Evolutionary conservation across 2,888 invertebrate species (phyloP), one percentile per base, ranked within the genome.

Genomic region (Torymus tubicola): DNA sequence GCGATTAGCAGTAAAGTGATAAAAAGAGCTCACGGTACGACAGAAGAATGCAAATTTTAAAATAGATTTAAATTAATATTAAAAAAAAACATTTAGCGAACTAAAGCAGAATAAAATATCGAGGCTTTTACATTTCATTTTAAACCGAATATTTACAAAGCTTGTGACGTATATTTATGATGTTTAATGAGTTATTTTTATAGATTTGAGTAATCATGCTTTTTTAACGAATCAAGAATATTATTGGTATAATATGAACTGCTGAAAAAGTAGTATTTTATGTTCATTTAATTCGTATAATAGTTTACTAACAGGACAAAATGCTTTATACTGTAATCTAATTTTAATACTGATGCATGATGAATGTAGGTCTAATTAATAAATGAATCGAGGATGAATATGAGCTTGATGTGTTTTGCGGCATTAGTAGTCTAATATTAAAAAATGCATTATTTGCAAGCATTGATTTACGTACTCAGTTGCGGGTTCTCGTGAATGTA

Each of bases 401-500:
- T 81, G 83, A 84, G 83, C 42, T 72, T 42, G 21, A 83, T 80
- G 79, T 57, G 69, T 42, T 5, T 69, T 77, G 67, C 53, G 69
- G 79, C 72, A 80, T 83, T 83, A 82, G 80, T 80, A 80, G 68
- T 76, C 73, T 76, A 82, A 82, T 60, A 57, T 60, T 58, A 79
- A 64, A 52, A 57, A 80, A 71, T 81, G 80, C 78, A 63, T 68
- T 65, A 61, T 58, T 63, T 60, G 58, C 69, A 60, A 73, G 73
- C 67, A 12, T 61, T 55, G 12, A 82, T 63, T 53, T 87, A 93
- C 93, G 94, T 92, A 95, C 95, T 91, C 86, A 93, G 92, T 64
- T 93, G 93, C 84, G 92, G 92, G 84, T 92, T 92, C 86, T 93
- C 92, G 81, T 93, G 92, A 2, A 96, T 92, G 68, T 93, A 92